Evolutionary conservation across 53 echinoderm and acorn worm genomes (phyloP), one percentile per base, ranked within the genome.

Genomic region (Echinarachnius parma): DNA sequence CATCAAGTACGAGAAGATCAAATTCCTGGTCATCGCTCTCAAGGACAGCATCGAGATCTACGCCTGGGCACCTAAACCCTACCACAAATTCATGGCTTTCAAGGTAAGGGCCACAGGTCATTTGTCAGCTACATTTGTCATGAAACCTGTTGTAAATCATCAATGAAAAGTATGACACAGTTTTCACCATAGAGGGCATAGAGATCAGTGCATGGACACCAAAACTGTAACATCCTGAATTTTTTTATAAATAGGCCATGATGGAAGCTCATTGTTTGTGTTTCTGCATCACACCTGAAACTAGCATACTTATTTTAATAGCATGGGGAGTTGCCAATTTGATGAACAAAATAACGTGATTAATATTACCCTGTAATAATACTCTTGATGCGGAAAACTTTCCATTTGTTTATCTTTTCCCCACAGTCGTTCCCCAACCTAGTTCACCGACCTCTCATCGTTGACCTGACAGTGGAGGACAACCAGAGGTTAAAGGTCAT

Each of bases 61-160:
- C 46, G 98, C 98, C 32, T 98, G 98, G 98, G 98, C 98, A 10
- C 92, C 98, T 3, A 98, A 98, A 68, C 98, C 98, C 0, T 98
- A 98, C 64, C 98, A 98, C 85, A 98, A 98, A 37, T 98, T 98
- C 68, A 98, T 98, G 98, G 91, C 98, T 39, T 98, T 98, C 83
- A 98, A 98, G 98, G 98, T 98, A 19, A 29, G 85, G 14, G 2
- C n/a, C 18, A 13, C 24, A n/a, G n/a, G n/a, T n/a, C n/a, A n/a
- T n/a, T n/a, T n/a, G n/a, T n/a, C n/a, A n/a, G n/a, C n/a, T n/a
- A n/a, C n/a, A n/a, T n/a, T n/a, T n/a, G n/a, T n/a, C n/a, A n/a
- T n/a, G n/a, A n/a, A n/a, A n/a, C n/a, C n/a, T n/a, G n/a, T n/a
- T n/a, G n/a, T n/a, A n/a, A n/a, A n/a, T n/a, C n/a, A n/a, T n/a